Conservation (phyloP, 2,113 vertebrate genomes). For the Okapia johnstoni region DNA sequence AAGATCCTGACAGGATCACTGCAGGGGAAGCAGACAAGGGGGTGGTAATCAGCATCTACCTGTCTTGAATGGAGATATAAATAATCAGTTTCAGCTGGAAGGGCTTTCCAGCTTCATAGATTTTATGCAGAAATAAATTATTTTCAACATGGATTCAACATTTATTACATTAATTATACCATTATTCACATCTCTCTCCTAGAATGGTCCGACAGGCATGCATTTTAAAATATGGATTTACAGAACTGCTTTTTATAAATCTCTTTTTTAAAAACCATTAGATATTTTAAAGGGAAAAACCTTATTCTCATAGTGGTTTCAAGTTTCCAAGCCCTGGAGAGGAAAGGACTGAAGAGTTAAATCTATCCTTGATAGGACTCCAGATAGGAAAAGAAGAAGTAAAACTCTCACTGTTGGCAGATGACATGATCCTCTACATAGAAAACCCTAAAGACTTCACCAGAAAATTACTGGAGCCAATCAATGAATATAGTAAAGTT, state of each 20-base stretch:
- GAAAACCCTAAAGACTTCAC: no score
- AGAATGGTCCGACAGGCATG: conserved; percentile 65
- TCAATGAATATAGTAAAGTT: no score
- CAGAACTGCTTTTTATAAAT: conserved; percentile 72
- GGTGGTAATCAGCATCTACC: neutral
- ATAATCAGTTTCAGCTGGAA: conserved; percentile 28
- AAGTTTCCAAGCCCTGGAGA: conserved; percentile 46
- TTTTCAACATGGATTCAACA: conserved; percentile 32
- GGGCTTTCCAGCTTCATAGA: neutral
- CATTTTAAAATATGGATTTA: conserved; percentile 74
- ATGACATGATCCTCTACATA: no score
- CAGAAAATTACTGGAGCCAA: no score
- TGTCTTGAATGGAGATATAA: conserved; percentile 50
- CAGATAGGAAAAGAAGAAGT: no score
- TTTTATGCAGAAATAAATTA: conserved; percentile 63
- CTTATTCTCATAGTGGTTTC: conserved; percentile 49
- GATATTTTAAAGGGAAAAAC: conserved; percentile 44
- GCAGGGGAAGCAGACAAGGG: neutral
- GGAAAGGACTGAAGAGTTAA: neutral
- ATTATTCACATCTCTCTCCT: conserved; percentile 74
- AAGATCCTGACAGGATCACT: neutral
- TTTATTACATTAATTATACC: conserved; percentile 73
- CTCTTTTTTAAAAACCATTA: conserved; percentile 33
- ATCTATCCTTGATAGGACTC: conserved; percentile 28
- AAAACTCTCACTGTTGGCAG: no score